Evolutionary conservation across 2,888 invertebrate genomes (phyloP), one percentile per base, ranked within the genome.

Genomic region (Agrotis clavis): DNA sequence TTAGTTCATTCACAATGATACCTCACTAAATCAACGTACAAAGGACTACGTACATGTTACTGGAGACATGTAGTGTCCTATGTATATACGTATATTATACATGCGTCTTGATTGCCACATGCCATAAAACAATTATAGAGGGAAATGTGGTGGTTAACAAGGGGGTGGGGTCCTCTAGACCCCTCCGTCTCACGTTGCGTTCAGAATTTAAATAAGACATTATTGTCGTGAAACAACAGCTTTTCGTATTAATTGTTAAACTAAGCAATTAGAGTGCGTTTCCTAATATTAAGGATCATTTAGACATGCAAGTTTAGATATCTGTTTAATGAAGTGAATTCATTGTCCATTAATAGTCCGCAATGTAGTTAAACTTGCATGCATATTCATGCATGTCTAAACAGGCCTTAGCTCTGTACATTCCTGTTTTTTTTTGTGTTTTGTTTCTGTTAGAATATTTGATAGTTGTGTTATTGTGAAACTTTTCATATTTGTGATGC

Each of bases 61-160:
- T 11, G 2, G 41, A 41, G 9, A 41, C 11, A 69, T 50, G 59
- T 14, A 21, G 18, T 30, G 50, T 50, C n/a, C 9, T 57, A 50
- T 60, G 59, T 47, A 19, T 54, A 25, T 45, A 35, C n/a, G 56
- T 56, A 65, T 16, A n/a, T 25, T 2, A 14, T 60, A 60, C 13
- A 54, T 61, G 51, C 25, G 30, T 68, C 74, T 74, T 81, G 81
- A 77, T 84, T 74, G 74, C 67, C 79, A 81, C 77, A 85, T 77
- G 85, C 67, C 74, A 78, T 85, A 74, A 83, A 83, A 79, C 76
- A 85, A 78, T 85, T 85, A 85, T 67, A 64, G 71, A 25, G 70
- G 65, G 64, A 75, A 83, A 74, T 78, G 79, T 71, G 69, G 77
- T 74, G 72, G 76, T 67, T 77, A 67, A 64, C 74, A 77, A 70